Evolutionary conservation across 2,113 vertebrate genomes (phyloP), one percentile per base, ranked within the genome.

Genomic region (Paramisgurnus dabryanus): DNA sequence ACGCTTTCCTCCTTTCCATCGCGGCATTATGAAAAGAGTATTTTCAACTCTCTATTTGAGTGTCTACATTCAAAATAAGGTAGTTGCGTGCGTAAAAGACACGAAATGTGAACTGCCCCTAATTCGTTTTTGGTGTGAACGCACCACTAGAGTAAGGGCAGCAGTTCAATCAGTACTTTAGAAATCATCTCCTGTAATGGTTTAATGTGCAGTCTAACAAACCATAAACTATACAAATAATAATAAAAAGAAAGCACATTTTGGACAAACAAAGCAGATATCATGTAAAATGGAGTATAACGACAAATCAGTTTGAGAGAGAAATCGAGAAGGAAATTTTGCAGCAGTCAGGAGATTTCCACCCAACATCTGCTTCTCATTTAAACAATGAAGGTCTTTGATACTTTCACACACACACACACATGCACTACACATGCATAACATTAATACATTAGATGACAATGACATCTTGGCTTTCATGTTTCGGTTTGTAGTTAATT

Each of bases 351-450:
- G 91, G 92, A 89, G 92, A 94, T 96, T 92, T 94, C 88, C 91
- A 88, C 85, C 89, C 57, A 92, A 94, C 95, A 96, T 96, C 95
- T 97, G 95, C 93, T 95, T 95, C 94, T 94, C 92, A 87, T 96
- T 96, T 91, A 88, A 84, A 97, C 96, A 96, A 93, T 91, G 88
- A 87, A 86, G 63, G 79, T 86, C 89, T 93, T 94, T 94, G 91
- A 94, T 93, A 93, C 89, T 70, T 27, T 83, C 84, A 83, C 80
- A 78, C 61, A 63, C 60, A 63, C 60, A 76, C 50, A 67, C 61
- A 60, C 13, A 76, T 10, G 34, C 70, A 69, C 65, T 66, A 41
- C 66, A 78, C 27, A 77, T 77, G 75, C 65, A 63, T 55, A 66
- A 66, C 1, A 10, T 65, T 64, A 66, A 53, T 60, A 72, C 68